These are phyloP conservation scores for Cyphomyrus discorhynchus DNA, from an alignment of 2,113 vertebrate genomes.

Conservation along the genomic window DNA sequence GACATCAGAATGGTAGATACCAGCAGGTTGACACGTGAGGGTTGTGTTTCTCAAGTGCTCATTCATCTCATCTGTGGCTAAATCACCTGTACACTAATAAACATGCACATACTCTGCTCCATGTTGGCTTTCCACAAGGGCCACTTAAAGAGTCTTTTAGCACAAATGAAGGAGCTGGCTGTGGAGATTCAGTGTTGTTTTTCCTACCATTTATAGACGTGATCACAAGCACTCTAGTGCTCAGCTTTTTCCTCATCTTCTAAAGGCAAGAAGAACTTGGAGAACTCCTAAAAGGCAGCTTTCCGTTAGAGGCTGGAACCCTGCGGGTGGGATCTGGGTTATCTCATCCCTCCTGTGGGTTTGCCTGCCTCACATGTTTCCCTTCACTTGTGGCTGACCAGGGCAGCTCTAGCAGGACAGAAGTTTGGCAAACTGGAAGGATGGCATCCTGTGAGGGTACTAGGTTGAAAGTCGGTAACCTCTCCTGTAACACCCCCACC, in stretches of 20 bases:
- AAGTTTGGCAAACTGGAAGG: too few relatives aligned
- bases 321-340: not conserved
- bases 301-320: not conserved
- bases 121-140: not conserved
- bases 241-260: not conserved
- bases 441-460: too few relatives aligned
- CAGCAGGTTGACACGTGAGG: too few relatives aligned
- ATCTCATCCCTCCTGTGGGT: too few relatives aligned
- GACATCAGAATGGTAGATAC: too few relatives aligned
- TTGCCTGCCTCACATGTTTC: too few relatives aligned
- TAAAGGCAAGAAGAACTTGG: not conserved
- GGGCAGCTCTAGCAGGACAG: too few relatives aligned
- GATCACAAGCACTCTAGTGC: not conserved
- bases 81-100: not conserved
- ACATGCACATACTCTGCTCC: not conserved
- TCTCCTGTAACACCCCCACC: too few relatives aligned
- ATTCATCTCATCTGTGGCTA: not conserved
- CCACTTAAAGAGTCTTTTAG: not conserved
- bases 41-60: too few relatives aligned
- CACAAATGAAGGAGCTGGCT: not conserved
- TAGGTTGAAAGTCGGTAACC: too few relatives aligned
- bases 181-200: too few relatives aligned
- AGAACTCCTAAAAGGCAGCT: not conserved
- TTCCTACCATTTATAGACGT: not conserved
- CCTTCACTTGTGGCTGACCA: too few relatives aligned